Evolutionary conservation across 2,888 invertebrate genomes (phyloP), one percentile per base, ranked within the genome.

Genomic region (Brassicogethes aeneus): DNA sequence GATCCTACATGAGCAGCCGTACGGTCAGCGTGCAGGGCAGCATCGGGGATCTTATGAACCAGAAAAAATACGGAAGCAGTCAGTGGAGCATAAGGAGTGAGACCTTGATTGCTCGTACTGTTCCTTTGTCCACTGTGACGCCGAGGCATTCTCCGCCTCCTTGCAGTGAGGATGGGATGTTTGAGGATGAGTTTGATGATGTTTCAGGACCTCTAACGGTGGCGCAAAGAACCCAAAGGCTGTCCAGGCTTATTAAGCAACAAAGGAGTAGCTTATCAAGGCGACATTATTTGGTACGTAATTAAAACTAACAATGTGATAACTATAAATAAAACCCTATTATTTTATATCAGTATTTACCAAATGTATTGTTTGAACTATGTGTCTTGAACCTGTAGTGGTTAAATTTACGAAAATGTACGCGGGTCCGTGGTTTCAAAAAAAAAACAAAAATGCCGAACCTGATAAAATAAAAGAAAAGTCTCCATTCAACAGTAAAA

Each of bases 21-120:
- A 55, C 55, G 7, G 56, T 52, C 23, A 62, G 58, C 39, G 55
- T 61, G n/a, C 47, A 60, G 35, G 63, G 55, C 30, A 52, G 51
- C 44, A 43, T 43, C 35, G 86, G 86, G 2, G 86, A 87, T 62
- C 68, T 85, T 54, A 86, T 86, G 85, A 86, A 86, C 64, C 64
- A 76, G 55, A 78, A 79, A 55, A 79, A 77, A 60, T 84, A 80
- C 57, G 83, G 83, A 45, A 80, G 80, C 30, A 80, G 80, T 17
- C 78, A 73, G 45, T 81, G 79, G 72, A 83, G 82, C 52, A 75
- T 83, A 1, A 74, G 81, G 13, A 82, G 83, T 64, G 85, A 85
- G 54, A 77, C 79, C 36, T 64, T 85, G 51, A 76, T 85, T 32
- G 84, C 85, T 5, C 72, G 78, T 53, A 79, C 80, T 16, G 81